Evolutionary conservation across 2,888 invertebrate genomes (phyloP).

Genomic region (Drosophila ustulata): DNA sequence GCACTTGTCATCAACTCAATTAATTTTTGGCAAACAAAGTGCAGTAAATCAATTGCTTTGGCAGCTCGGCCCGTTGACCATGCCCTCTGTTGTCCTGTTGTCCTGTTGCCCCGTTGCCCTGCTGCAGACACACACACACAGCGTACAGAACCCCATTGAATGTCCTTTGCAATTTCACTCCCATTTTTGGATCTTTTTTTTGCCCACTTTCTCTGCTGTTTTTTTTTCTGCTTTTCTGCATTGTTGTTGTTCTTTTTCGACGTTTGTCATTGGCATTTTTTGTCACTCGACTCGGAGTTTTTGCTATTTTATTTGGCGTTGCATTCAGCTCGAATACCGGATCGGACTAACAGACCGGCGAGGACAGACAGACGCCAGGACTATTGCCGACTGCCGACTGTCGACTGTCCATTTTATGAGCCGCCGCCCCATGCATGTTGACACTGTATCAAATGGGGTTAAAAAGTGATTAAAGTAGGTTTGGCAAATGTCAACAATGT

Average conservation of each 20-base stretch:
- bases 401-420: slow-evolving; percentile 76
- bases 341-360: slow-evolving; percentile 23
- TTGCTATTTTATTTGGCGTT: slow-evolving; percentile 41
- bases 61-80: slow-evolving; percentile 79
- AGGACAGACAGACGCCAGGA: slow-evolving; percentile 8
- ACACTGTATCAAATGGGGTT: slow-evolving; percentile 84
- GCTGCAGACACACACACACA: slow-evolving; percentile 17
- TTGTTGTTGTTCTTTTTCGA: slow-evolving; percentile 44
- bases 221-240: slow-evolving; percentile 37
- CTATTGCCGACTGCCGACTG: slow-evolving; percentile 19
- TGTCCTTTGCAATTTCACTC: slow-evolving; percentile 43
- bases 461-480: slow-evolving; percentile 84
- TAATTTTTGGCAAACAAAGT: slow-evolving; percentile 85
- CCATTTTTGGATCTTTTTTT: slow-evolving; percentile 37
- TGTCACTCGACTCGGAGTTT: slow-evolving; percentile 55
- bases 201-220: slow-evolving; percentile 17
- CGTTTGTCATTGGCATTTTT: slow-evolving; percentile 80
- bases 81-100: slow-evolving; percentile 31
- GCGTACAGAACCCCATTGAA: slow-evolving; percentile 14
- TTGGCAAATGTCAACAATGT: slow-evolving; percentile 83
- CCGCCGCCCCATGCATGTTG: slow-evolving; percentile 74
- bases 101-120: slow-evolving; percentile 22
- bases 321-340: slow-evolving; percentile 29
- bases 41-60: slow-evolving; percentile 85
- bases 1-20: slow-evolving; percentile 85